phyloP scores from a whole-genome alignment of 2,113 vertebrate species.

The Numida meleagris region DNA sequence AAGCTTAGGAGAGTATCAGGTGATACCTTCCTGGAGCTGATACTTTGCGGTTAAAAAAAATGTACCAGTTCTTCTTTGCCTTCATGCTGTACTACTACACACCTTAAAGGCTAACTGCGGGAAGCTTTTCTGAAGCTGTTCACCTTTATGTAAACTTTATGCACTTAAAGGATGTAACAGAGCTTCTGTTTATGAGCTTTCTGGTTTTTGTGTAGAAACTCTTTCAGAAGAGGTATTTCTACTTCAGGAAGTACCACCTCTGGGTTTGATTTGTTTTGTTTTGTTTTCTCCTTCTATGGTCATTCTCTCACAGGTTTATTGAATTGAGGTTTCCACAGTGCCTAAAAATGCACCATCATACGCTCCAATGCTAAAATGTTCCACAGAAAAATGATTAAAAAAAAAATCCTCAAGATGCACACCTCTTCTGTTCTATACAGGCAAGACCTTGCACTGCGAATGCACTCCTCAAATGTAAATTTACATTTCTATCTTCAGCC shows the following conservation, averaged over 20 bases:
- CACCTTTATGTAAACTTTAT: not conserved
- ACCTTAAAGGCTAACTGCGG: not conserved
- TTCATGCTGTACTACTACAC: not conserved
- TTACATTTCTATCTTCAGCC: not conserved
- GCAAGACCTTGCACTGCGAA: not conserved
- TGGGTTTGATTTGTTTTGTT: not conserved
- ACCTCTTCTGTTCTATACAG: not conserved
- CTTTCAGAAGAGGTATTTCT: not conserved
- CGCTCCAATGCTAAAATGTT: not conserved
- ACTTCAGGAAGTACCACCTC: not conserved
- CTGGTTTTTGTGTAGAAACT: not conserved
- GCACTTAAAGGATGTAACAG: not conserved
- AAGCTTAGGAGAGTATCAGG: not conserved
- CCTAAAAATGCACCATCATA: not conserved
- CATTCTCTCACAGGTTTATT: not conserved
- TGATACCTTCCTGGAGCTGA: not conserved
- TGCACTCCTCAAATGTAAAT: not conserved
- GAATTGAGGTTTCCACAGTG: not conserved
- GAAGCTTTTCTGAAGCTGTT: not conserved
- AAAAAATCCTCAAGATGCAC: not conserved
- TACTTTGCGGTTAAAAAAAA: not conserved
- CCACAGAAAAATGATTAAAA: not conserved
- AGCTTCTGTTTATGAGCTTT: not conserved
- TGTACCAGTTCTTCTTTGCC: not conserved
- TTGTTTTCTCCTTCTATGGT: not conserved